These are phyloP conservation scores for Meliscaeva auricollis DNA, from an alignment of 2,888 invertebrate genomes.

Conservation along the genomic window DNA sequence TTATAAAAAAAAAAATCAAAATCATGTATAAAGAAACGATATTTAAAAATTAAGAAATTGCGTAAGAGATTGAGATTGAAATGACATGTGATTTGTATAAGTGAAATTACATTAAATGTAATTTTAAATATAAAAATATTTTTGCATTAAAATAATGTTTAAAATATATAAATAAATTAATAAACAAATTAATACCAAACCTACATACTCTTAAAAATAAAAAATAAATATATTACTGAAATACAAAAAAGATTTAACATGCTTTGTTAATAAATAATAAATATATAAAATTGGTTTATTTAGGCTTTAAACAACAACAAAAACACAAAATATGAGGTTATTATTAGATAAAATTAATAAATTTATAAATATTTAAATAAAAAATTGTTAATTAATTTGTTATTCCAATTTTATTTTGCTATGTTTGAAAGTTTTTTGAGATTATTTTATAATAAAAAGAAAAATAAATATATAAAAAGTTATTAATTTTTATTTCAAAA, in stretches of 20 bases:
- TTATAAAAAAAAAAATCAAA: conserved; percentile 1
- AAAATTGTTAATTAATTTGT: conserved; percentile 8
- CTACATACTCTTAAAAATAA: neutral
- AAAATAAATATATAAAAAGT: neutral
- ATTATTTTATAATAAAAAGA: neutral
- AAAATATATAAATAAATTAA: conserved; percentile 6
- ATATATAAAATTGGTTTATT: conserved; percentile 1
- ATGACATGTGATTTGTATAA: conserved; percentile 69
- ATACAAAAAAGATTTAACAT: neutral
- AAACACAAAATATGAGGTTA: neutral
- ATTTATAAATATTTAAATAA: neutral
- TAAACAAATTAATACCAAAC: conserved; percentile 5
- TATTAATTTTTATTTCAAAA: neutral
- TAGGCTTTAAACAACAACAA: neutral
- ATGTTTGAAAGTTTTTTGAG: neutral
- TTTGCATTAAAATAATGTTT: conserved; percentile 67
- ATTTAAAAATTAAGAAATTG: conserved; percentile 17
- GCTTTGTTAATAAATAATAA: neutral
- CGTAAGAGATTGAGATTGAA: conserved; percentile 42
- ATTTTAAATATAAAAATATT: conserved; percentile 46
- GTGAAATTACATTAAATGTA: conserved; percentile 54
- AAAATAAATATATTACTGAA: neutral
- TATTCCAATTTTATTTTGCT: conserved; percentile 20
- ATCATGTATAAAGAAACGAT: conserved; percentile 52
- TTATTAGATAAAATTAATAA: neutral